Evolutionary conservation across 2,888 invertebrate species (phyloP).

Genomic region (Drosophila anceps): DNA sequence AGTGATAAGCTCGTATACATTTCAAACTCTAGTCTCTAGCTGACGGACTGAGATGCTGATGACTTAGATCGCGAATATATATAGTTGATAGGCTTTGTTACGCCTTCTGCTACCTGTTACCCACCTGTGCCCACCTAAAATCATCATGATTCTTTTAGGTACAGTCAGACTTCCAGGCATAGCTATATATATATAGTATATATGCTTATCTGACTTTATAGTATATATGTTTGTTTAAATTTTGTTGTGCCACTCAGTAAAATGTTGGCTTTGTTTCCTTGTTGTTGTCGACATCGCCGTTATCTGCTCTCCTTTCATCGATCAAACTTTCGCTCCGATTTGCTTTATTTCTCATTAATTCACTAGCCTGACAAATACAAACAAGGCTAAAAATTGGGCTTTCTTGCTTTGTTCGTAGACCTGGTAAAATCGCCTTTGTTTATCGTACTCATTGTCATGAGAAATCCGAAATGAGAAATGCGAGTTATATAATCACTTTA

Average conservation of each 20-base stretch:
- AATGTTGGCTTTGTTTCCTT: constrained; percentile 16
- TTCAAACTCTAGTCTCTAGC: no score
- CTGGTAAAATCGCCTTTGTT: constrained; percentile 13
- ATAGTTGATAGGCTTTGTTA: no score
- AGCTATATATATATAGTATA: neutral
- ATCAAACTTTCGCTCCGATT: constrained; percentile 48
- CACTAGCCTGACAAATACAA: constrained; percentile 18
- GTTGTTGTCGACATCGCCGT: constrained; percentile 20
- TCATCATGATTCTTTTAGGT: no score
- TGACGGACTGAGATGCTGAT: no score
- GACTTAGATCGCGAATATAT: no score
- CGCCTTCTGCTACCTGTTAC: no score
- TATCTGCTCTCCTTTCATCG: constrained; percentile 29
- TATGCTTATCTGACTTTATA: constrained; percentile 1
- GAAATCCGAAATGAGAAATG: neutral
- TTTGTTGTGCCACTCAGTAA: constrained; percentile 9
- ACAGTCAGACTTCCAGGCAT: no score
- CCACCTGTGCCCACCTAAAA: no score
- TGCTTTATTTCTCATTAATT: constrained; percentile 37
- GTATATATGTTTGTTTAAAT: neutral
- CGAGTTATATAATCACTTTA: neutral
- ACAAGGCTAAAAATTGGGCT: constrained; percentile 4
- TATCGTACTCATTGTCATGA: constrained; percentile 13
- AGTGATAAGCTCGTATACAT: no score
- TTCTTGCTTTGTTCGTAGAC: constrained; percentile 2